Percentiles rank a stretch among this genome's conserved stretches.
These are phyloP conservation scores for Eciton burchellii DNA, from an alignment of 1,140 invertebrate species.

Conservation along the genomic window DNA sequence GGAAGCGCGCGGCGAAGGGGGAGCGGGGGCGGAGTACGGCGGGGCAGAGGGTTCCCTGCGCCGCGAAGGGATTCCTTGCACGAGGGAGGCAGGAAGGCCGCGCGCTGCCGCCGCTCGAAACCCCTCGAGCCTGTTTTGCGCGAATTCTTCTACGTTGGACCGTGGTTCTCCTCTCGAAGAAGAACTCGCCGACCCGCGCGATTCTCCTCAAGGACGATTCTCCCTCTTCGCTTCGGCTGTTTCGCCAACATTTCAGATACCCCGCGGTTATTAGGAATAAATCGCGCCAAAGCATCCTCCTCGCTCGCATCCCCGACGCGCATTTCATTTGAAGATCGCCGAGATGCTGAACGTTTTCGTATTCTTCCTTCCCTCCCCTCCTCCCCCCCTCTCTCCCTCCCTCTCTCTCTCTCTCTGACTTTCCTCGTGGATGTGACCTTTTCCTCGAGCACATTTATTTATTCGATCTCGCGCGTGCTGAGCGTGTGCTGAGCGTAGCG, in stretches of 20 bases:
- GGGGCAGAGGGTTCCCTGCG: constrained; percentile 68
- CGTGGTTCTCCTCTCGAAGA: constrained; percentile 71
- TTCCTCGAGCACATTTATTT: too few species aligned
- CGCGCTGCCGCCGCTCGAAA: constrained; percentile 70
- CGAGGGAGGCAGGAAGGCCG: constrained; percentile 71
- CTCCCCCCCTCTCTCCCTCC: too few species aligned
- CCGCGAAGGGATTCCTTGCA: constrained; percentile 71
- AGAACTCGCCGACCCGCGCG: constrained; percentile 48
- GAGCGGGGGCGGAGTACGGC: constrained; percentile 60
- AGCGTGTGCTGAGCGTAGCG: not conserved
- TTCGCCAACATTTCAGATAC: constrained; percentile 37
- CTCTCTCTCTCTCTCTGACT: too few species aligned
- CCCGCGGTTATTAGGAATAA: not conserved
- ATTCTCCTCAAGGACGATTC: constrained; percentile 33
- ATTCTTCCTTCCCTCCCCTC: too few species aligned
- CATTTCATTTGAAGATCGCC: too few species aligned
- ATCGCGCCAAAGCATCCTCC: not conserved
- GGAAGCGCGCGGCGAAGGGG: constrained; percentile 25
- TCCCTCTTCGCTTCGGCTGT: constrained; percentile 9
- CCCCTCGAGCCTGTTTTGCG: constrained; percentile 77
- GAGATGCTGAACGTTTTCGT: too few species aligned
- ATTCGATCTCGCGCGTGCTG: too few species aligned
- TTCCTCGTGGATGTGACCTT: too few species aligned
- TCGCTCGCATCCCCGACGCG: not conserved
- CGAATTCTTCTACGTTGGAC: constrained; percentile 72